Evolutionary conservation across 2,797 vertebrate species (phyloP), one percentile per base, ranked within the genome.

Genomic region (Poeciliopsis turneri): DNA sequence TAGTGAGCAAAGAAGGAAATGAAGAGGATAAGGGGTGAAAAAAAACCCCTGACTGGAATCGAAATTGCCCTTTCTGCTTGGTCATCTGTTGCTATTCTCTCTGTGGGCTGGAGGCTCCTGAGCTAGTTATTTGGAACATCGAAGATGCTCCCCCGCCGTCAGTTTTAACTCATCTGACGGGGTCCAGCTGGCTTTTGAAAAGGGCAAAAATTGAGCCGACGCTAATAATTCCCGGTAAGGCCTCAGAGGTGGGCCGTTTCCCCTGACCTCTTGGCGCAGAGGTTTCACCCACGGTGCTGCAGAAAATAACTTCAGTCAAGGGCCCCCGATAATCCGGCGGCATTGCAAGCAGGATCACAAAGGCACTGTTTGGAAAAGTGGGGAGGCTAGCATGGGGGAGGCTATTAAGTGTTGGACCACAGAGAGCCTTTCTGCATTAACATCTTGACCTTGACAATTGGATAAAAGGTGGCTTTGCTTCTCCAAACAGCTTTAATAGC

Each of bases 191-290:
- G 81, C 81, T 88, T 90, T 82, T 87, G 77, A 85, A 92, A 91
- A 90, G 86, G 91, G 88, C 92, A 90, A 30, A 41, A 64, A 87
- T 86, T 88, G 83, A 57, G 55, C 47, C 79, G 84, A 86, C 39
- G 39, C 87, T 84, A 87, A 88, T 92, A 86, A 89, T 93, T 90
- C 85, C 78, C 1, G 59, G 80, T 79, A 78, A 81, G 78, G 86
- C 84, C 68, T 88, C 79, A 81, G 84, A 91, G 90, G 91, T 90
- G 87, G 92, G 88, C 80, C 77, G 86, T 81, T 86, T 91, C 83
- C 80, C 76, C 78, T 47, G 82, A 85, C 82, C 78, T 77, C 76
- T 51, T 78, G 77, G 75, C 84, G 78, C 85, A 84, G 57, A 85
- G 72, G 90, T 92, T 46, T 86, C 80, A 85, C 76, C 33, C 28